Conservation (phyloP, 2,113 vertebrate genomes). For the Irena cyanogastra region DNA sequence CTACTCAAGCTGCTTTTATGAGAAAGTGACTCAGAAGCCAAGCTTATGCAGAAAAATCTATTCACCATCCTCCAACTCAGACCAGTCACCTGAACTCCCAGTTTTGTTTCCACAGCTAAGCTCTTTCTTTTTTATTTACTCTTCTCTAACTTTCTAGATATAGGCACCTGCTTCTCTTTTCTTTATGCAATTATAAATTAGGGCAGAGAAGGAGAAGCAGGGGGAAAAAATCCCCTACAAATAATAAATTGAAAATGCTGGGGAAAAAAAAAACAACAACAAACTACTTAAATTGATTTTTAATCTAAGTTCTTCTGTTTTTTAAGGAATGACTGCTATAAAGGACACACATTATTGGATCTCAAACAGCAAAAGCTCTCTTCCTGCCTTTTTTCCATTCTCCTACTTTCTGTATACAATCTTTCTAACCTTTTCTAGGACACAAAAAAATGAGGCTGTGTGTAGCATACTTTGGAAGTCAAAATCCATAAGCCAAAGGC, state of each 20-base stretch:
- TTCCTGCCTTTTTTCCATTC: background rate
- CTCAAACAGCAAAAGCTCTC: background rate
- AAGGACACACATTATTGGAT: background rate
- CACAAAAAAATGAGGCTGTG: background rate
- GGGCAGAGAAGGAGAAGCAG: background rate
- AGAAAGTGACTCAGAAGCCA: conserved; percentile 31
- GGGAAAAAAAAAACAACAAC: background rate
- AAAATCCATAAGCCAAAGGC: background rate
- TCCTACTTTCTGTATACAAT: background rate
- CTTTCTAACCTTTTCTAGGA: background rate
- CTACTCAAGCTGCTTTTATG: background rate
- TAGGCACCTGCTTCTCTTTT: background rate
- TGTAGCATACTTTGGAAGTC: background rate
- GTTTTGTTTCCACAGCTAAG: background rate
- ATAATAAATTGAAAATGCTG: background rate
- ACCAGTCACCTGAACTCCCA: background rate
- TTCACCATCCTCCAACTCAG: conserved; percentile 27
- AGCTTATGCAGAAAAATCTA: conserved; percentile 9
- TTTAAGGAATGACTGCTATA: background rate
- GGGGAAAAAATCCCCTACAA: background rate
- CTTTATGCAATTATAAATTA: background rate
- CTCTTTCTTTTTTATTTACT: background rate
- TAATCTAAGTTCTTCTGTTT: background rate
- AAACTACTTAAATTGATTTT: background rate
- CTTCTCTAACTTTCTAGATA: background rate